phyloP scores from a whole-genome alignment of 2,888 invertebrate genomes.

The Steinernema carpocapsae region DNA sequence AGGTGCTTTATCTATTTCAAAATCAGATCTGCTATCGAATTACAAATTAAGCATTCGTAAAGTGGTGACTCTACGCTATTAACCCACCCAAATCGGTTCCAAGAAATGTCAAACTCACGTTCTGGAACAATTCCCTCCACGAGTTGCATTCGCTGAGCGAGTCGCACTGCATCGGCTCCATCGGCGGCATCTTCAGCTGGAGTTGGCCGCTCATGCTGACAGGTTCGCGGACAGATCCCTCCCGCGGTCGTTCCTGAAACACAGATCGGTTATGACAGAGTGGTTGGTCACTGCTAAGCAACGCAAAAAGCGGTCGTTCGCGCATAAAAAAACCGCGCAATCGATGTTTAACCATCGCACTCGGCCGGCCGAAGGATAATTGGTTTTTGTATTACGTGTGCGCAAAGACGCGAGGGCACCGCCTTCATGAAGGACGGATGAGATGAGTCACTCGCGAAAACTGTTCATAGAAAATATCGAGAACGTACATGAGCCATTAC shows the following conservation, averaged over 20 bases:
- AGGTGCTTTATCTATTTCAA: too few relatives aligned
- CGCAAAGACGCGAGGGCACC: not conserved
- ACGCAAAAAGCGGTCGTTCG: not conserved
- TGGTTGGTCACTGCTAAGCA: not conserved
- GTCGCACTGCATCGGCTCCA: slow-evolving; percentile 34
- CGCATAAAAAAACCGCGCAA: not conserved
- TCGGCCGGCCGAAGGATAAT: not conserved
- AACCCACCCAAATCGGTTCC: slow-evolving; percentile 12
- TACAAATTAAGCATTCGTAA: too few relatives aligned
- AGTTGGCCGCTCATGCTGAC: not conserved
- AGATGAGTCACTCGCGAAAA: not conserved
- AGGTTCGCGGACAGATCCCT: not conserved
- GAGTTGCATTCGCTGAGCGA: slow-evolving; percentile 35
- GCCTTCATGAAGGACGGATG: slow-evolving; percentile 2
- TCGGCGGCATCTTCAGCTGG: slow-evolving; percentile 8
- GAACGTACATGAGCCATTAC: too few relatives aligned
- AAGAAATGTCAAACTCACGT: not conserved
- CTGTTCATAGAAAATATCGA: too few relatives aligned
- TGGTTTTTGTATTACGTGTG: not conserved
- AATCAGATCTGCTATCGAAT: too few relatives aligned
- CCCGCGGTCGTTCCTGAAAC: too few relatives aligned
- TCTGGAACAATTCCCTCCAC: slow-evolving; percentile 22
- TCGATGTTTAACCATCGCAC: not conserved
- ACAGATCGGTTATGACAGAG: not conserved
- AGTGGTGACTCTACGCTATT: too few relatives aligned